These are phyloP conservation scores for Sebastes hubbsi DNA, from an alignment of 2,797 vertebrate species.

Conservation along the genomic window DNA sequence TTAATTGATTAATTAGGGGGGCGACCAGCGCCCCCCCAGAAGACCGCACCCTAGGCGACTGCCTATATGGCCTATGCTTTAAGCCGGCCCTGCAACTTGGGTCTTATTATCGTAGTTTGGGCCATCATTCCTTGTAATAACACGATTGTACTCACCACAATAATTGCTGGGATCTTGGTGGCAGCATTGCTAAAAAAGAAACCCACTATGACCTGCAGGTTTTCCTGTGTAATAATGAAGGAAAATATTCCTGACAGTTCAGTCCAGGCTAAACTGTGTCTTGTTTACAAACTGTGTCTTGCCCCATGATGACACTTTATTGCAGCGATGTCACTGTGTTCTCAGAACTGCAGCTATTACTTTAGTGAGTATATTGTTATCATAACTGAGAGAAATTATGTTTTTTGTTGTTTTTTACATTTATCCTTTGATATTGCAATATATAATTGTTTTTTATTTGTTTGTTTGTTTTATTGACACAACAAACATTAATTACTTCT, in stretches of 20 bases:
- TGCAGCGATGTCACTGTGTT: not conserved
- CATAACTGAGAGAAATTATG: not conserved
- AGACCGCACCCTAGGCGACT: accelerated
- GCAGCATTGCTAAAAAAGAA: not conserved
- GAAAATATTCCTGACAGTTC: not conserved
- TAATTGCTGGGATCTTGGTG: not conserved
- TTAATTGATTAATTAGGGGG: no score
- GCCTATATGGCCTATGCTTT: no score
- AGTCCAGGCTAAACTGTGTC: not conserved
- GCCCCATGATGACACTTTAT: no score
- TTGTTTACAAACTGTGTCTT: not conserved
- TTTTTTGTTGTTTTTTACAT: no score
- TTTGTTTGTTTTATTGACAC: no score
- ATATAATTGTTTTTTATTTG: no score
- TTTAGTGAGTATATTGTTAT: no score
- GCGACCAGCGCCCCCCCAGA: no score
- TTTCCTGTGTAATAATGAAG: not conserved
- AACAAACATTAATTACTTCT: no score
- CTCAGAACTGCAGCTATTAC: not conserved
- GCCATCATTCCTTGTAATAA: not conserved
- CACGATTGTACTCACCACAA: not conserved
- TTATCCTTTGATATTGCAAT: no score
- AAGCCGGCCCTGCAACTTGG: accelerated
- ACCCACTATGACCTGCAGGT: not conserved
- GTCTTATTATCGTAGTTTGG: not conserved